Evolutionary conservation across 2,797 vertebrate genomes (phyloP).

Genomic region (Gambelia wislizenii): DNA sequence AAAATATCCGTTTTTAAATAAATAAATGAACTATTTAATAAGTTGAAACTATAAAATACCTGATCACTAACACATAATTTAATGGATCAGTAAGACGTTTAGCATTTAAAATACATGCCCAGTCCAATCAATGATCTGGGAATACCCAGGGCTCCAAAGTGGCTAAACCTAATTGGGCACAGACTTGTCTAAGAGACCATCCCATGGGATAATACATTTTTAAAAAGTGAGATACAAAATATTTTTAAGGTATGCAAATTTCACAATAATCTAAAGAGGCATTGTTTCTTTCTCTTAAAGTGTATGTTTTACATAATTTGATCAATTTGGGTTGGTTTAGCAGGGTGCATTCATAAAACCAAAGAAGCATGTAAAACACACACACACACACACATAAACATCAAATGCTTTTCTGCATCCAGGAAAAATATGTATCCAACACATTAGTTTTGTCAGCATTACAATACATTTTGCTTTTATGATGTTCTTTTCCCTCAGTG

Average conservation of each 20-base stretch:
- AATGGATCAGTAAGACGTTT: constrained; percentile 18
- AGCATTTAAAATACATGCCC: constrained; percentile 29
- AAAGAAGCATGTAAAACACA: constrained; percentile 27
- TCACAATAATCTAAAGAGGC: neutral
- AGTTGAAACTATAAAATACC: constrained; percentile 19
- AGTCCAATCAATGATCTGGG: too few relatives aligned
- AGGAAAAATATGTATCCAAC: constrained; percentile 49
- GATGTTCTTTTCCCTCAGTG: too few relatives aligned
- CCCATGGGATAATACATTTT: neutral
- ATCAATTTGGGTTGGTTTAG: rapidly evolving
- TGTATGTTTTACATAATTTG: constrained; percentile 38
- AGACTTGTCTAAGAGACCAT: neutral
- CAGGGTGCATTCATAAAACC: constrained; percentile 20
- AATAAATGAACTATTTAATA: neutral
- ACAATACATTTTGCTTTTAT: constrained; percentile 31
- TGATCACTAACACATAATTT: neutral
- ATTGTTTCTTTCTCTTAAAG: constrained; percentile 15
- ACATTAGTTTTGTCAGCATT: constrained; percentile 36
- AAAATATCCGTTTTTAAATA: constrained; percentile 16
- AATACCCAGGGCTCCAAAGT: too few relatives aligned
- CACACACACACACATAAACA: constrained; percentile 32
- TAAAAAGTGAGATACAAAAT: neutral
- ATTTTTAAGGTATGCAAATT: neutral
- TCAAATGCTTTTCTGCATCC: constrained; percentile 34
- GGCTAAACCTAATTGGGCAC: neutral